A percentile compares a stretch with the other conserved stretches of the same genome.
Evolutionary conservation across 1,140 invertebrate genomes (phyloP).

Genomic region (silkworm (Bombyx mori)): ASM3026992v2 NC_085115.1:9553001-9553500

Average conservation of each 20-base stretch:
- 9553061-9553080: too few species aligned
- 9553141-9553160: too few species aligned
- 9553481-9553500: too few species aligned
- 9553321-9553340: conserved; percentile 16
- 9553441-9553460: neutral
- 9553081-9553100: too few species aligned
- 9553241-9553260: conserved; percentile 46
- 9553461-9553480: neutral
- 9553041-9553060: too few species aligned
- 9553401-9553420: too few species aligned
- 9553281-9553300: conserved; percentile 45
- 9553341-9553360: conserved; percentile 18
- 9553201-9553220: conserved; percentile 4
- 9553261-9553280: conserved; percentile 63
- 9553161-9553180: too few species aligned
- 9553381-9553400: neutral
- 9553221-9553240: conserved; percentile 43
- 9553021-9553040: too few species aligned
- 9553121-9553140: too few species aligned
- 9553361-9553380: neutral
- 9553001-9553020: too few species aligned
- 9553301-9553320: conserved; percentile 46
- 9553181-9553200: too few species aligned
- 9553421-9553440: neutral
- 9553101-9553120: too few species aligned